These are phyloP conservation scores for Peucedramus taeniatus DNA, from an alignment of 2,113 vertebrate species.

Conservation along the genomic window DNA sequence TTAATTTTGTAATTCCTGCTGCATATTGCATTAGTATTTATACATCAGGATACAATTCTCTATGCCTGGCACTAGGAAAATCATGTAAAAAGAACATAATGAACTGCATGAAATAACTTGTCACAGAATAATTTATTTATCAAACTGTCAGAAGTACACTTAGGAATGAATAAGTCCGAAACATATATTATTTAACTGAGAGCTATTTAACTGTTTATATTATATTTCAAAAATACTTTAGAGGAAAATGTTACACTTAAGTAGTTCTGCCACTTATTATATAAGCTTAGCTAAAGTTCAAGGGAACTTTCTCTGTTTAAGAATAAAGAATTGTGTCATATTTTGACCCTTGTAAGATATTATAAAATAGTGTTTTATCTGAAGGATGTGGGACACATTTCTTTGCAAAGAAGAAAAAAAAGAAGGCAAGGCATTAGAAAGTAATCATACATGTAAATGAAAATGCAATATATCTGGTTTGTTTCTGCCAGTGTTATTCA, in stretches of 20 bases:
- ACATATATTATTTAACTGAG: constrained; percentile 41
- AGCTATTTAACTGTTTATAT: constrained; percentile 52
- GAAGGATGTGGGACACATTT: not conserved
- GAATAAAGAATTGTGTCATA: not conserved
- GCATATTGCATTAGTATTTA: not conserved
- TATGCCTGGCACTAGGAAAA: not conserved
- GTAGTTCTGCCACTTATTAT: not conserved
- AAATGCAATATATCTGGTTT: not conserved
- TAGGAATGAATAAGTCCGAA: not conserved
- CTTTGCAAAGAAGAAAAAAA: not conserved
- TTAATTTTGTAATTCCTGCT: not conserved
- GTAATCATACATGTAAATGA: not conserved
- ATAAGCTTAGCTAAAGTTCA: not conserved
- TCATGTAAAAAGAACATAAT: not conserved
- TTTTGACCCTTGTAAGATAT: not conserved
- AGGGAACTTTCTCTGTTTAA: not conserved
- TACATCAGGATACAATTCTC: not conserved
- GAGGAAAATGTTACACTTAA: not conserved
- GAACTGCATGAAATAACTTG: not conserved
- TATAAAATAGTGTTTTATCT: not conserved
- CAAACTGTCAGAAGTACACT: not conserved
- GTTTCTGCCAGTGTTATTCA: not conserved
- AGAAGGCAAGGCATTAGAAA: not conserved
- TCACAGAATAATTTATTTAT: not conserved
- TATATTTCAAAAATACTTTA: constrained; percentile 36